Percentiles rank a stretch among this genome's conserved stretches.
Evolutionary conservation across 2,888 invertebrate genomes (phyloP).

Genomic region (Netelia virgata): DNA sequence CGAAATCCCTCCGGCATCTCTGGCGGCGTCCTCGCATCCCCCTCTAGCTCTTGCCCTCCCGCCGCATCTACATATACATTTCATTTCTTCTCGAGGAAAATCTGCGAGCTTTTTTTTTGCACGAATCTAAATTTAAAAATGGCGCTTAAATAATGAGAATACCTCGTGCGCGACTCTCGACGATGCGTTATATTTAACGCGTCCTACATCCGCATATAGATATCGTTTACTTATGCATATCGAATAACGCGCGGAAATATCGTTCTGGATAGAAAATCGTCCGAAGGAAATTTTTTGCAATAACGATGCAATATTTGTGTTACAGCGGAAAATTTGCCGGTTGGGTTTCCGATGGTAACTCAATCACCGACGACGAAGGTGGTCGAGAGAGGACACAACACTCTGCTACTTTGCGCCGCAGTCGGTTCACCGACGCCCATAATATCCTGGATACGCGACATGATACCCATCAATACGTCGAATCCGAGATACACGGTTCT

Average conservation of each 20-base stretch:
- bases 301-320: slow-evolving; percentile 70
- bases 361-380: slow-evolving; percentile 96
- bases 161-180: not conserved
- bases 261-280: not conserved
- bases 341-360: slow-evolving; percentile 96
- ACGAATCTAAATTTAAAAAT: slow-evolving; percentile 64
- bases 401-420: slow-evolving; percentile 95
- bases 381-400: slow-evolving; percentile 97
- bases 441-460: slow-evolving; percentile 97
- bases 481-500: slow-evolving; percentile 94
- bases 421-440: slow-evolving; percentile 93
- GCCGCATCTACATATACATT: slow-evolving; percentile 31
- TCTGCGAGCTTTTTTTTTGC: slow-evolving; percentile 52
- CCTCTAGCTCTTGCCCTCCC: slow-evolving; percentile 9
- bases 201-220: not conserved
- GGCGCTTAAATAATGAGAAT: slow-evolving; percentile 9
- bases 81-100: slow-evolving; percentile 19
- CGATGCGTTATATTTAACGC: not conserved
- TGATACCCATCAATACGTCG: slow-evolving; percentile 94
- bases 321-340: slow-evolving; percentile 94
- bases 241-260: no score
- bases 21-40: not conserved
- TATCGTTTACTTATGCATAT: no score
- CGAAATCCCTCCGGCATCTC: slow-evolving; percentile 71
- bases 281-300: not conserved